Percentiles rank a stretch among this genome's conserved stretches.
phyloP scores from a whole-genome alignment of 2,797 vertebrate species.

The Sciurus carolinensis region DNA sequence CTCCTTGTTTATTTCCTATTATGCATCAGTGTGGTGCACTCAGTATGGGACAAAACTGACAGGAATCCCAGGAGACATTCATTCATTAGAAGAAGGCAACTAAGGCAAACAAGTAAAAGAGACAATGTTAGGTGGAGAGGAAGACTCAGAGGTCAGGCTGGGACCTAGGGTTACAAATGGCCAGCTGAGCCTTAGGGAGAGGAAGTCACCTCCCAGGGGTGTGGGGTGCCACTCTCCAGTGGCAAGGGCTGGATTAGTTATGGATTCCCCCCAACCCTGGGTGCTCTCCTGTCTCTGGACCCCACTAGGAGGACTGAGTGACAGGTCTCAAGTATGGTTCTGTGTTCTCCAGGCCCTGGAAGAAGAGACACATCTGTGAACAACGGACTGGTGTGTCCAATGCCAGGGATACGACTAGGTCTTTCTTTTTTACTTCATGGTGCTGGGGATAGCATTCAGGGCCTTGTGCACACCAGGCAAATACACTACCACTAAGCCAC shows the following conservation, averaged over 20 bases:
- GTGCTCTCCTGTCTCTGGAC: neutral
- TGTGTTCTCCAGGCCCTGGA: neutral
- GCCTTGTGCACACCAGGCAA: neutral
- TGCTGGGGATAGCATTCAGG: neutral
- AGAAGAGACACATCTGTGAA: neutral
- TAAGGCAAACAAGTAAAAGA: neutral
- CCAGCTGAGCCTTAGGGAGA: neutral
- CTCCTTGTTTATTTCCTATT: neutral
- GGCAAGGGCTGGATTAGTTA: neutral
- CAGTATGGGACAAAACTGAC: neutral
- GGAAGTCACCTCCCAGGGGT: neutral
- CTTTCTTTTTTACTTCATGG: neutral
- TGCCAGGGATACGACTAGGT: too few species aligned
- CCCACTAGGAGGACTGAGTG: neutral
- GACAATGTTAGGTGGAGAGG: neutral
- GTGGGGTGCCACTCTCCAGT: neutral
- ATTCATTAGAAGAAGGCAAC: neutral
- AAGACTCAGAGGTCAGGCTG: neutral
- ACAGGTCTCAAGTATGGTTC: neutral
- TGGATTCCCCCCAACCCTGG: neutral
- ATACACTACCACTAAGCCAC: neutral
- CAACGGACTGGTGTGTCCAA: neutral
- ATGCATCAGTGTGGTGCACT: neutral
- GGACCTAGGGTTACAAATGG: neutral
- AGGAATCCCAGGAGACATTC: neutral